Base-by-base conservation (phyloP, 2,113 vertebrate species). In the Microcebus ravelobensis region DNA sequence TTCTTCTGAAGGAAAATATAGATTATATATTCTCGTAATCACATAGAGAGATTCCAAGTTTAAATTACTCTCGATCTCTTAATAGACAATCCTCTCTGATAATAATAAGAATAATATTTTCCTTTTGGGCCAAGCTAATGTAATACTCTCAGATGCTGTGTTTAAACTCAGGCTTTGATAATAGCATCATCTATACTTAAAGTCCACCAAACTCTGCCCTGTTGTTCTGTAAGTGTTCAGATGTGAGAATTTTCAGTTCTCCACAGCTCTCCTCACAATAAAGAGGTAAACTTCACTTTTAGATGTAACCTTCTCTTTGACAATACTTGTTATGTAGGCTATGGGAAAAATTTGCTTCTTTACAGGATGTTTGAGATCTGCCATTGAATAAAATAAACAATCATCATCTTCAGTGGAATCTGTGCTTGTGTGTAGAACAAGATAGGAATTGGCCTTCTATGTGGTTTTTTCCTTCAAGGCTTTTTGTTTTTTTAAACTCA, bases 331-430 rank as follows among this genome's bases (percentile, higher is more conserved):
- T 94, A 31, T 42, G 4, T 50, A 74, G 57, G 18, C 14, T 76
- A 45, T 50, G 55, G 20, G 57, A 77, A 87, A 36, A 83, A 3
- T 76, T 63, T 79, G 4, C n/a, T 84, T 82, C 74, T 70, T 21
- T 76, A 8, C 4, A 48, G 42, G 81, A 68, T 86, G 10, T 39
- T 79, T 95, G 9, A 4, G 27, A 6, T 89, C 31, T 89, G 6
- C 18, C 67, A 55, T 12, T 91, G 73, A 95, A 95, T 67, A 84
- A 91, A 67, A 94, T 21, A 81, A 93, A 68, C 13, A 77, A 73
- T 52, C 4, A 34, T 45, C n/a, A 81, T 80, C 48, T 88, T 95
- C 63, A 65, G 25, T 3, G 70, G 74, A 87, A 74, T 17, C 1
- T 74, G 50, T 94, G 57, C 21, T 91, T 90, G 5, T 65, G 15